Evolutionary conservation across 2,888 invertebrate species (phyloP), one percentile per base, ranked within the genome.

Genomic region (Cantharis rufa): DNA sequence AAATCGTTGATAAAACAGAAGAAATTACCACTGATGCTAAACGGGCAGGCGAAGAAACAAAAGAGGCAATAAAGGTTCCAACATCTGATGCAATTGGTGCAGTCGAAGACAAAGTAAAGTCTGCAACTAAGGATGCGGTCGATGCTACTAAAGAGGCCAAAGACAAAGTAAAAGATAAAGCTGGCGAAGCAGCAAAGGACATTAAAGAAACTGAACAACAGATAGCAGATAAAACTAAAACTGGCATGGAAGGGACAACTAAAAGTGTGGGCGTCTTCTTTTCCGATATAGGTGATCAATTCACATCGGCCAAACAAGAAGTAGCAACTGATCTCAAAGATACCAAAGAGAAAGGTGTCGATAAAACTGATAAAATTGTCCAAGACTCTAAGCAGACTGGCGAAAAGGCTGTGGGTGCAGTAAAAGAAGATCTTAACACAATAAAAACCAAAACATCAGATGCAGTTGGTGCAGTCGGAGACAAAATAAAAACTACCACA

Each of bases 61-160:
- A 11, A 15, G 32, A 61, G 11, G 63, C 24, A 72, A 63, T 70
- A 70, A 74, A 84, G 70, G 83, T 83, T 76, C 83, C 10, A 28
- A 28, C 28, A 10, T 10, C 69, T 3, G 11, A 11, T 15, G 15
- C 28, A 10, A 27, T 64, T 10, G 21, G 7, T 64, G n/a, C n/a
- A 10, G 64, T 21, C 3, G 64, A n/a, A 64, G 64, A 64, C 7
- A 64, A 64, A 64, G n/a, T 64, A 10, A 21, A 64, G 15, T 15
- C 18, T 64, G 24, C 24, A 24, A 64, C 64, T 13, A 16, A 4
- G 3, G 16, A 64, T 13, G n/a, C 11, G 16, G 64, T 61, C 2
- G 69, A 73, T 13, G 61, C 18, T 15, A 21, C 72, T 13, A 70
- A 66, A 32, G 71, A 61, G 0, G 18, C 74, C 3, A 70, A 75